These are phyloP conservation scores for Drosophila orena DNA, from an alignment of 1,140 invertebrate genomes.

Conservation along the genomic window DNA sequence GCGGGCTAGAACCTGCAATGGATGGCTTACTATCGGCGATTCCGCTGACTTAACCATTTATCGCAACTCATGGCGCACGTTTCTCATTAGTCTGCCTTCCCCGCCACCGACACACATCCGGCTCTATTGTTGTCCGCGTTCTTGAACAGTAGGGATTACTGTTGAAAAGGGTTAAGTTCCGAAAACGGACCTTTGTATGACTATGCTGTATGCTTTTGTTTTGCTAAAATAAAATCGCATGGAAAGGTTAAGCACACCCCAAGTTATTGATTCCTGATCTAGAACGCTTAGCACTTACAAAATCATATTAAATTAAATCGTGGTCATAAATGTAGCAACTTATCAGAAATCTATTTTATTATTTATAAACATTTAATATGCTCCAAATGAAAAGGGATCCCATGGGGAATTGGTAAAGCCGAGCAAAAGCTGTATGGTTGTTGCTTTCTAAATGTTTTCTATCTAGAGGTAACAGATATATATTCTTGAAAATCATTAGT, in stretches of 20 bases:
- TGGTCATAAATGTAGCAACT: too few relatives aligned
- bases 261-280: neutral
- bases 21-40: constrained; percentile 47
- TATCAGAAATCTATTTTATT: too few relatives aligned
- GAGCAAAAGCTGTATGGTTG: too few relatives aligned
- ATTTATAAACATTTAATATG: too few relatives aligned
- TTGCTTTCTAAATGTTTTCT: too few relatives aligned
- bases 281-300: too few relatives aligned
- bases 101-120: neutral
- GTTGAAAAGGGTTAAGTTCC: constrained; percentile 9
- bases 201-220: neutral
- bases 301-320: too few relatives aligned
- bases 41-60: constrained; percentile 70
- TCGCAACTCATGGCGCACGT: constrained; percentile 72
- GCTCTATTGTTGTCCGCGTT: constrained; percentile 18
- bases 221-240: neutral
- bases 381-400: too few relatives aligned
- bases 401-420: too few relatives aligned
- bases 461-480: neutral
- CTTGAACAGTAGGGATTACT: constrained; percentile 20
- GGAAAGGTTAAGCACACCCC: neutral
- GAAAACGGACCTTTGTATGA: neutral
- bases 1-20: constrained; percentile 3
- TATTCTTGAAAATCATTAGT: constrained; percentile 11
- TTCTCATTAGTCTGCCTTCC: constrained; percentile 67